Conservation (phyloP, 92 coral and sea anemone species). For the Zoanthus sansibaricus region DNA sequence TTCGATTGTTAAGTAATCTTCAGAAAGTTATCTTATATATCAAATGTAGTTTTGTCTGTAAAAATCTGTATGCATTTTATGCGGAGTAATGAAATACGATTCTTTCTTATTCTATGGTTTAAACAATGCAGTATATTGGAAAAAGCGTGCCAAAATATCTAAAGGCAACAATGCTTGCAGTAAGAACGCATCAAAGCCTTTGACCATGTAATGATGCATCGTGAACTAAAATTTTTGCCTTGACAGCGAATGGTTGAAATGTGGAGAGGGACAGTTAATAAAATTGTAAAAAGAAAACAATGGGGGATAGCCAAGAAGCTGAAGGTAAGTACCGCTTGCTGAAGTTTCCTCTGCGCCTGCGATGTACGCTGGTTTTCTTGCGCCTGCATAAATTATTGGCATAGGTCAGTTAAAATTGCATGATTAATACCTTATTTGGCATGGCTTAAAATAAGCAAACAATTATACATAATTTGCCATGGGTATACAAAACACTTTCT, state of each 20-base stretch:
- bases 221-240: too few species aligned
- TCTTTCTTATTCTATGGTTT: too few species aligned
- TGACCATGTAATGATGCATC: too few species aligned
- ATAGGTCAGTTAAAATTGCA: not conserved
- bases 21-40: too few species aligned
- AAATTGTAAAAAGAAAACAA: not conserved
- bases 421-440: not conserved
- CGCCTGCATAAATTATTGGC: conserved; percentile 35
- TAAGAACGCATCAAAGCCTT: too few species aligned
- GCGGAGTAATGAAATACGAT: too few species aligned
- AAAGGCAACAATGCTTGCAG: too few species aligned
- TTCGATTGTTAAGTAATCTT: too few species aligned
- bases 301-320: not conserved
- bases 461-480: not conserved
- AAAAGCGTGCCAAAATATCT: too few species aligned
- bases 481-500: not conserved
- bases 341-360: conserved; percentile 28
- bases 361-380: conserved; percentile 33
- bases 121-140: too few species aligned
- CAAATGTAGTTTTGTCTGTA: too few species aligned
- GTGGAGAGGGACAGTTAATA: not conserved
- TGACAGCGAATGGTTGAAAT: not conserved
- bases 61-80: too few species aligned
- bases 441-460: not conserved
- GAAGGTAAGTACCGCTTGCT: conserved; percentile 29